phyloP scores from a whole-genome alignment of 2,113 vertebrate species.

The Psephotus haematonotus region DNA sequence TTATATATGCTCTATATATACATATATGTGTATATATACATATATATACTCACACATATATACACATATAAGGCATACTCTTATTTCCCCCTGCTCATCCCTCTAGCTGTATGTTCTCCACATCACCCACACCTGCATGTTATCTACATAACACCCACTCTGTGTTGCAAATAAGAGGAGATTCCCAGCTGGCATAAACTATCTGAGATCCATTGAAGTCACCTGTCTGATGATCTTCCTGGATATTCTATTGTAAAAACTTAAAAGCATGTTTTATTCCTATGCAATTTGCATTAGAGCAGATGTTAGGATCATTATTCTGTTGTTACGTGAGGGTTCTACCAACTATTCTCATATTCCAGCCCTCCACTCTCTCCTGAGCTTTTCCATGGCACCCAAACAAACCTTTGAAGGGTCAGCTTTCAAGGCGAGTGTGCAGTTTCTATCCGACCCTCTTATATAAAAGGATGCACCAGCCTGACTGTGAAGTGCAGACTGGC shows the following conservation, averaged over 20 bases:
- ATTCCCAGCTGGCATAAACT: background rate
- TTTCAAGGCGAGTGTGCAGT: background rate
- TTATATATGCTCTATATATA: too few relatives aligned
- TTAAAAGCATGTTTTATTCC: background rate
- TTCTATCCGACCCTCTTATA: background rate
- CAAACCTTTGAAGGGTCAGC: background rate
- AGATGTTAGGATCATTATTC: constrained; percentile 25
- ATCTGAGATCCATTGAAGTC: background rate
- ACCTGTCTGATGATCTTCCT: background rate
- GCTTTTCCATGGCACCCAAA: background rate
- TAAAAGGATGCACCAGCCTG: background rate
- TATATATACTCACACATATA: too few relatives aligned
- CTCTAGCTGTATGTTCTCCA: background rate
- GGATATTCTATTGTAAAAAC: background rate
- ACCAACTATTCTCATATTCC: background rate
- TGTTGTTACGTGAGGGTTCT: background rate
- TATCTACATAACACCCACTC: background rate
- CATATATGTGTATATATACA: too few relatives aligned
- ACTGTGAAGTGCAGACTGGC: background rate
- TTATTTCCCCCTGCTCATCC: fast-evolving
- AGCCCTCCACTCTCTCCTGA: background rate
- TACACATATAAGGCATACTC: too few relatives aligned
- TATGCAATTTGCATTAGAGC: background rate
- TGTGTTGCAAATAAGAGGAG: background rate
- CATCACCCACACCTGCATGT: background rate